Evolutionary conservation across 2,113 vertebrate genomes (phyloP), one percentile per base, ranked within the genome.

Genomic region (Acinonyx jubatus): DNA sequence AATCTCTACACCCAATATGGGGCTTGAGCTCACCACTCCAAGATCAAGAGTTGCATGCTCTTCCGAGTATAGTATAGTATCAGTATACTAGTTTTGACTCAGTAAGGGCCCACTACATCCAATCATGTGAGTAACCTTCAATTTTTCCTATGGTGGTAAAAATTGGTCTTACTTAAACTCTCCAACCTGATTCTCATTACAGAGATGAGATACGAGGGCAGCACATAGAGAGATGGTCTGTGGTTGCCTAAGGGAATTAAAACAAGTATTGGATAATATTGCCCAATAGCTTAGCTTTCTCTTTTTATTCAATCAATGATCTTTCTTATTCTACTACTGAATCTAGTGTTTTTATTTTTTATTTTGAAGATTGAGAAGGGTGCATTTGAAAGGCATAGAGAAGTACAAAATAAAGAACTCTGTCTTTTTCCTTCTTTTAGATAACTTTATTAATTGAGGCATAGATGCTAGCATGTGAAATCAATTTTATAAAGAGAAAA

Each of bases 261-360:
- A 93, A 91, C 7, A 85, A 80, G 14, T 69, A 12, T 89, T 91
- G 82, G 63, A 52, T 74, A 25, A 89, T 61, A 55, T 48, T 69
- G 45, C 13, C 5, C 14, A 92, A 41, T 80, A 92, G 13, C 9
- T 81, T 85, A 76, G 41, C n/a, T 88, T 92, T 73, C 5, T 91
- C 33, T 65, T 29, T 73, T 80, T 23, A 63, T 61, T 73, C 66
- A n/a, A 83, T 12, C 63, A 85, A 18, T 86, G 18, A 57, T 82
- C 63, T 73, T 94, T 86, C 38, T 93, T 52, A 63, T 94, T 80
- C 18, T 96, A 2, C 84, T 27, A 66, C 31, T 81, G 7, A 73
- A 98, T 80, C 18, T 69, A 31, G 8, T 82, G 48, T 81, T 94
- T 87, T 79, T 83, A 29, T 74, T 96, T 90, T 71, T 89, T 96